Evolutionary conservation across 2,113 vertebrate genomes (phyloP), one percentile per base, ranked within the genome.

Genomic region (Greenwoodochromis staneri): DNA sequence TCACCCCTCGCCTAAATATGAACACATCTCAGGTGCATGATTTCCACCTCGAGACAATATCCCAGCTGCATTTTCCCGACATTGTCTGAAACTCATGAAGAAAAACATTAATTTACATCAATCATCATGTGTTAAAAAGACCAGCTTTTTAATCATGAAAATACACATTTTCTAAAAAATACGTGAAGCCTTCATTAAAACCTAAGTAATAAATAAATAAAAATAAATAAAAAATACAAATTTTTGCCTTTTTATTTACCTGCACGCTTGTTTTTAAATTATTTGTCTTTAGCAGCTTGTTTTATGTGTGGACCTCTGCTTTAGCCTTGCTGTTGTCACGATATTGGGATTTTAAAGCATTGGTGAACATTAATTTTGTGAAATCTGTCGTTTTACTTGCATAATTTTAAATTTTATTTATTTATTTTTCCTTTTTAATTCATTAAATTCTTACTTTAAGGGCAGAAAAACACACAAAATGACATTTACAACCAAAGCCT

Each of bases 11-110:
- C 36, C 36, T 42, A 14, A 66, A 66, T 66, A 36, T 14, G 36
- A 71, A 16, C 63, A 71, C 12, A 71, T 2, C 63, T 40, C 34
- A 40, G 34, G 63, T 1, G 11, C 11, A 40, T 0, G 19, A 40
- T 8, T 66, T 66, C 61, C 34, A 0, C 34, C 61, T 69, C 1
- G 11, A 14, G 19, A 66, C 2, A 11, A 36, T 4, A 13, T 42
- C 36, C 0, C 66, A 40, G 19, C 63, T 21, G 19, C 0, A 24
- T 42, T 24, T 40, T 71, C 66, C n/a, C 12, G 0, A 71, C 36
- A 42, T 71, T 71, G 38, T 42, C 66, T 2, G 12, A 16, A 71
- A 40, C 0, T 71, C 36, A 0, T 0, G 66, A 14, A 13, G 11
- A 21, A 71, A 71, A 71, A 42, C 66, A 69, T 14, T 21, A 14